Evolutionary conservation across 2,797 vertebrate species (phyloP).

Genomic region (Falco rusticolus): DNA sequence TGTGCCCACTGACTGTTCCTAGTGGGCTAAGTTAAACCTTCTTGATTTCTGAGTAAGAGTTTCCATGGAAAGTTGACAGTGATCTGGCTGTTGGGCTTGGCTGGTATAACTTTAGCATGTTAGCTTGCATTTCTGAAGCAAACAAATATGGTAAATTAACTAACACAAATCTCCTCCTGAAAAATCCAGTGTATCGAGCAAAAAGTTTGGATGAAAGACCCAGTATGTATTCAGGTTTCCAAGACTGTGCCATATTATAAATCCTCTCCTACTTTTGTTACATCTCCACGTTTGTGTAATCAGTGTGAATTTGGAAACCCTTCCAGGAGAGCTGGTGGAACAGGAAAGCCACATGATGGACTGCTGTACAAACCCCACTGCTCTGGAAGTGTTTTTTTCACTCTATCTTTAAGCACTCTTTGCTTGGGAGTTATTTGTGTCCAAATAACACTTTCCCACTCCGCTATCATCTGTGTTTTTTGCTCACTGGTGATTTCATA

Average conservation of each 20-base stretch:
- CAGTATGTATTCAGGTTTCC: not conserved
- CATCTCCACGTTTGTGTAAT: not conserved
- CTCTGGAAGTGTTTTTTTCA: not conserved
- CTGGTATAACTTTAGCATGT: not conserved
- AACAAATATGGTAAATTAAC: not conserved
- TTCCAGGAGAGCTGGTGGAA: slow-evolving; percentile 1
- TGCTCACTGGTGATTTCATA: not conserved
- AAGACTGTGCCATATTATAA: not conserved
- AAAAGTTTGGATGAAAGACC: not conserved
- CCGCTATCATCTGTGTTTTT: not conserved
- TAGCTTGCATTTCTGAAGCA: not conserved
- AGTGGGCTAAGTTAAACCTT: not conserved
- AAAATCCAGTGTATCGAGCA: not conserved
- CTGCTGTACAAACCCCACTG: not conserved
- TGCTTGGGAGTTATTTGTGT: not conserved
- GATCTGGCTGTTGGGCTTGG: not conserved
- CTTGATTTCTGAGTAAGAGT: not conserved
- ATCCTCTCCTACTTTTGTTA: not conserved
- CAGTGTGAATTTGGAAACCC: slow-evolving; percentile 1
- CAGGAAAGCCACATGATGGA: not conserved
- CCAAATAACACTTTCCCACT: not conserved
- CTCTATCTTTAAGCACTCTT: not conserved
- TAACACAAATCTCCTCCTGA: not conserved
- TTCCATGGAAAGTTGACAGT: not conserved
- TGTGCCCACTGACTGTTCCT: not conserved